These are phyloP conservation scores for Oryctes rhinoceros DNA, from an alignment of 1,140 invertebrate species.

Conservation along the genomic window DNA sequence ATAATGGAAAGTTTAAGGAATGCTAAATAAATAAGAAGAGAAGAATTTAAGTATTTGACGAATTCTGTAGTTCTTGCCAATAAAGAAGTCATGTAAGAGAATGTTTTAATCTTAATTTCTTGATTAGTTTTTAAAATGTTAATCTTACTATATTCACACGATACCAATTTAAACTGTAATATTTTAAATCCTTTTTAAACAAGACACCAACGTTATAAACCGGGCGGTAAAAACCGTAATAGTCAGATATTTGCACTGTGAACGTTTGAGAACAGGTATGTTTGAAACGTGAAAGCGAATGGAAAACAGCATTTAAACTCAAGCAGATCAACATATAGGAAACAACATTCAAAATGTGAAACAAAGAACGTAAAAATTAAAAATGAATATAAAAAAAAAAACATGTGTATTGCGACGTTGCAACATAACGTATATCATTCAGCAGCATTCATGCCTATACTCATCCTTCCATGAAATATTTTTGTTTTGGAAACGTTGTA, in stretches of 20 bases:
- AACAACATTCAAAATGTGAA: not conserved
- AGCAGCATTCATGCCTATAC: conserved; percentile 35
- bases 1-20: conserved; percentile 10
- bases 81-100: no score
- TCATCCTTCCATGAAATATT: conserved; percentile 52
- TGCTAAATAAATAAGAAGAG: no score
- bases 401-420: not conserved
- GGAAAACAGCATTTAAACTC: not conserved
- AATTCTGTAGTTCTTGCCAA: no score
- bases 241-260: conserved; percentile 6
- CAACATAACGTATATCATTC: conserved; percentile 19
- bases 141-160: no score
- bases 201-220: no score
- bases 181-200: no score
- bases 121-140: no score
- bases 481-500: conserved; percentile 56
- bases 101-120: no score
- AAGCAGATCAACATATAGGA: not conserved
- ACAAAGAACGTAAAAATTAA: not conserved
- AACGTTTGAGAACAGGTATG: conserved; percentile 7
- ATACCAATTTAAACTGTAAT: no score
- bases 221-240: not conserved
- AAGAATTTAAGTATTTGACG: no score
- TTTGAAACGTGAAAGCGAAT: conserved; percentile 3
- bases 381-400: not conserved